Evolutionary conservation across 2,113 vertebrate genomes (phyloP), one percentile per base, ranked within the genome.

Genomic region (Eubucco bourcierii): DNA sequence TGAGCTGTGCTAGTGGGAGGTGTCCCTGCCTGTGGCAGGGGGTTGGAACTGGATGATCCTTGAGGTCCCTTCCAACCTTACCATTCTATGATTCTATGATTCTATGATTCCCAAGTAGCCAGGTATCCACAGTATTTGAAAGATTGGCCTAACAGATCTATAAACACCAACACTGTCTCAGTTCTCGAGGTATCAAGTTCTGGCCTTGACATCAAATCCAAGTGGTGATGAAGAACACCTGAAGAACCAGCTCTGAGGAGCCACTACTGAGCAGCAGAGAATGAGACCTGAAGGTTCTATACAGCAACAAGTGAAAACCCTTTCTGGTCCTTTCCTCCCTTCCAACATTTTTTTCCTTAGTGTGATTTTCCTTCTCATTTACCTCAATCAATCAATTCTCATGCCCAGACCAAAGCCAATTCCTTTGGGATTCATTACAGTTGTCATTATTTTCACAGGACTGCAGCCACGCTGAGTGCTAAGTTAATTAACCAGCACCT

Each of bases 401-500:
- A 56, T 90, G 93, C 74, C 67, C 79, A 89, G 75, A 80, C 75
- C 78, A 80, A 56, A 90, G 81, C 52, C 67, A 90, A 73, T 64
- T 58, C 94, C 63, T 1, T 2, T 15, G 63, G 90, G 92, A 80
- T 87, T 81, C 77, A 37, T 76, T 84, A 78, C 71, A 79, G 80
- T 75, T 66, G 71, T 87, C 90, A 39, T 63, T 91, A 77, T 95
- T 90, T 95, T 65, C 94, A 91, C 5, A 52, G 94, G 93, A 89
- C 83, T 74, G 88, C 88, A 73, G 87, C 85, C 87, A 59, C 4
- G 4, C 56, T 25, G 24, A 95, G 93, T 88, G 82, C 84, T 55
- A 90, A 95, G 64, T 95, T 92, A 97, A 96, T 89, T 66, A 87
- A 11, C 88, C 94, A 95, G 95, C 95, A 60, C 84, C 70, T 95